Percentiles rank a stretch among this genome's conserved stretches.
phyloP scores from a whole-genome alignment of 2,888 invertebrate species.

The Elegia similella region DNA sequence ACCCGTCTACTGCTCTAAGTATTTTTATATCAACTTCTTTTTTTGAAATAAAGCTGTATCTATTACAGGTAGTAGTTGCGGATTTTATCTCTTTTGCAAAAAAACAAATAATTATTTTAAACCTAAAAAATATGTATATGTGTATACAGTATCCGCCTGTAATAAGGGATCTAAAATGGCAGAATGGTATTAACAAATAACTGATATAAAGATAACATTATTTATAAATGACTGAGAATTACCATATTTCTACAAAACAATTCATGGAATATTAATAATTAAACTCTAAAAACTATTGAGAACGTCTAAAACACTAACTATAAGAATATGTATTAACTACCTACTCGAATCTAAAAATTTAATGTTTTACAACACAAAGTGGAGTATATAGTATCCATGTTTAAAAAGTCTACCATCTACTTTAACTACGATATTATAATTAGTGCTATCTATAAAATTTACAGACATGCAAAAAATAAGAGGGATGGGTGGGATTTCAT shows the following conservation, averaged over 20 bases:
- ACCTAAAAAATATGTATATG: neutral
- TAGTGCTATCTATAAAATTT: constrained; percentile 17
- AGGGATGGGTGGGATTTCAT: constrained; percentile 10
- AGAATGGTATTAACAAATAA: neutral
- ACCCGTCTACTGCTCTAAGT: neutral
- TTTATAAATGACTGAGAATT: neutral
- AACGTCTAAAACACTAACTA: neutral
- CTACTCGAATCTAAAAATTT: neutral
- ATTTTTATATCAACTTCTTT: too few relatives aligned
- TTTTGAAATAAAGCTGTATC: too few relatives aligned
- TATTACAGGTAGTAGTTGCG: too few relatives aligned
- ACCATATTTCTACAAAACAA: neutral
- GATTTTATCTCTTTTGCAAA: too few relatives aligned
- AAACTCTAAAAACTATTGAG: neutral
- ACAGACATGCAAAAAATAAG: constrained; percentile 15
- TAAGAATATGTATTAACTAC: neutral
- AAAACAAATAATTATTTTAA: too few relatives aligned
- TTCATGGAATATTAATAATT: neutral
- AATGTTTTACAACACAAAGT: neutral
- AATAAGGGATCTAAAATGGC: neutral
- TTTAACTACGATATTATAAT: constrained; percentile 13
- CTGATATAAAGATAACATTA: neutral
- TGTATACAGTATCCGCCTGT: neutral
- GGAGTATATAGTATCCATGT: neutral
- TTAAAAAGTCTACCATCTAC: constrained; percentile 3